Conservation (phyloP, 2,888 invertebrate genomes). For the Megamerina dolium region DNA sequence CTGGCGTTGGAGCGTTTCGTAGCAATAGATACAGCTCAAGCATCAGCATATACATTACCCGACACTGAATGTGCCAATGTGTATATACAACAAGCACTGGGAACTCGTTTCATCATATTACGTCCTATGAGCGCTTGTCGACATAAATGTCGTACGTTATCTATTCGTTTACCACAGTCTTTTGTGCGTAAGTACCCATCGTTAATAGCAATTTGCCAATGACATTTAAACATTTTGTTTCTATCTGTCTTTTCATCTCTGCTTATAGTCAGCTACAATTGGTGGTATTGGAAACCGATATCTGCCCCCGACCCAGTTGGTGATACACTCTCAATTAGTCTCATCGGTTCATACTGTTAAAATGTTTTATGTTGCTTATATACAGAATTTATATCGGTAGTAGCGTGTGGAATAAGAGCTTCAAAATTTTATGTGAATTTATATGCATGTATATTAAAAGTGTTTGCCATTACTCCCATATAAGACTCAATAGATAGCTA, state of each 20-base stretch:
- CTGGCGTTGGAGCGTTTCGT: slow-evolving; percentile 72
- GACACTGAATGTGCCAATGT: slow-evolving; percentile 78
- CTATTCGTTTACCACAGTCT: slow-evolving; percentile 63
- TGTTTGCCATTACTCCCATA: too few species aligned
- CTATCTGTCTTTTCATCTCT: background rate
- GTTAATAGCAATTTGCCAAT: too few species aligned
- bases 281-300: slow-evolving; percentile 70
- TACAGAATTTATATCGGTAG: background rate
- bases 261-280: slow-evolving; percentile 64
- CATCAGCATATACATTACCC: slow-evolving; percentile 63
- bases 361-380: slow-evolving; percentile 11
- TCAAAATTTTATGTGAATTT: slow-evolving; percentile 3
- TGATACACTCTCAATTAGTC: slow-evolving; percentile 56
- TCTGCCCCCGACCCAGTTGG: slow-evolving; percentile 59
- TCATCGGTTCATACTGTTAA: slow-evolving; percentile 64
- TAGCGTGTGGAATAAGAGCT: background rate
- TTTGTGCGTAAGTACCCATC: slow-evolving; percentile 65
- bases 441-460: slow-evolving; percentile 1
- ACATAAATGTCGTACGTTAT: slow-evolving; percentile 64
- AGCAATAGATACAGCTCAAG: slow-evolving; percentile 66
- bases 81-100: slow-evolving; percentile 67
- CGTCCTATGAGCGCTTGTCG: slow-evolving; percentile 73
- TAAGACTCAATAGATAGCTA: too few species aligned
- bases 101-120: slow-evolving; percentile 65
- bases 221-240: too few species aligned